Conservation (phyloP, 2,797 vertebrate species). For the Xyrichtys novacula region DNA sequence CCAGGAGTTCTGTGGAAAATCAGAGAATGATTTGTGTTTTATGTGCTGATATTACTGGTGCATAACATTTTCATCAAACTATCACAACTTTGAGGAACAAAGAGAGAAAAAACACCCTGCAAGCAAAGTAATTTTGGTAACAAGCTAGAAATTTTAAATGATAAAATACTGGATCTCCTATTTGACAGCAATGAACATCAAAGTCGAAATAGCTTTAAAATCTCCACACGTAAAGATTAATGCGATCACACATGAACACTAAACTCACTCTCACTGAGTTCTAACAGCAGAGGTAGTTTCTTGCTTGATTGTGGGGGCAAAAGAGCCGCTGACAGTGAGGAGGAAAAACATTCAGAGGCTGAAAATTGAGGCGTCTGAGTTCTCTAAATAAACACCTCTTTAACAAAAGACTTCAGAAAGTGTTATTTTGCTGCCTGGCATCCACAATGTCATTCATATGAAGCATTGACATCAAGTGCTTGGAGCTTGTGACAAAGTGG, state of each 20-base stretch:
- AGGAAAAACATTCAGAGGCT: neutral
- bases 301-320: too few species aligned
- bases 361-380: neutral
- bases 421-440: neutral
- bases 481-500: too few species aligned
- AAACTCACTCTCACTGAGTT: neutral
- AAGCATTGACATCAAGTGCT: too few species aligned
- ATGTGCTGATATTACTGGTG: too few species aligned
- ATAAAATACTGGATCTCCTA: neutral
- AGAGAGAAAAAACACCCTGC: neutral
- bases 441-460: too few species aligned
- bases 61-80: neutral
- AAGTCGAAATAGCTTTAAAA: neutral
- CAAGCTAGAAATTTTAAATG: neutral
- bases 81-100: neutral
- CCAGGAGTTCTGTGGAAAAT: too few species aligned
- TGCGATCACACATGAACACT: neutral
- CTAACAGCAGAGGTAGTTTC: too few species aligned
- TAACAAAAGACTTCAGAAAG: too few species aligned
- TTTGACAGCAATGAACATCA: neutral
- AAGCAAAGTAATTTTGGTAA: neutral
- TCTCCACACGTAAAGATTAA: neutral
- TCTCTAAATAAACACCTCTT: neutral
- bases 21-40: too few species aligned
- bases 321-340: too few species aligned